Evolutionary conservation across 1,140 invertebrate species (phyloP).

Genomic region (Drosophila micromelanica): DNA sequence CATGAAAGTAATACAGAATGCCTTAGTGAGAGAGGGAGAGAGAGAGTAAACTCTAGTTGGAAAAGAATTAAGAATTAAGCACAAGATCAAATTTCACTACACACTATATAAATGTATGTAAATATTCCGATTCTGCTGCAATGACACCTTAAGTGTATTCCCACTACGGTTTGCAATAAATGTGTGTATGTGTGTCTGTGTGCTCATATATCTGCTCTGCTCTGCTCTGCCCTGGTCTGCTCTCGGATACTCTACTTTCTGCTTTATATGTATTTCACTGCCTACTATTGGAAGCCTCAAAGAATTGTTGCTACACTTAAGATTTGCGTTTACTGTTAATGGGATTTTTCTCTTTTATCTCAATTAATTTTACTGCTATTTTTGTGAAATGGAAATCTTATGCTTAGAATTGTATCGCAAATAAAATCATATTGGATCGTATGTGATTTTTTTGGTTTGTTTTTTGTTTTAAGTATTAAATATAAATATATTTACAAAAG

Average conservation of each 20-base stretch:
- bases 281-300: constrained; percentile 47
- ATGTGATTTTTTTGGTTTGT: constrained; percentile 29
- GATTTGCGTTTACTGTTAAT: constrained; percentile 11
- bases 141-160: constrained; percentile 1
- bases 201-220: not conserved
- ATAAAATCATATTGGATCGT: constrained; percentile 39
- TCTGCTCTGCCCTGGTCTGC: not conserved
- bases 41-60: not conserved
- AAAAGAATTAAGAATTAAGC: not conserved
- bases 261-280: constrained; percentile 20
- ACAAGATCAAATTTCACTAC: constrained; percentile 7
- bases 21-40: constrained; percentile 2
- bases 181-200: constrained; percentile 27
- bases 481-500: constrained; percentile 55
- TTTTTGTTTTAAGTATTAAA: constrained; percentile 16
- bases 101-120: constrained; percentile 8
- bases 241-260: constrained; percentile 9
- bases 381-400: constrained; percentile 70
- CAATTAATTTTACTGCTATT: constrained; percentile 36
- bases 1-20: constrained; percentile 39
- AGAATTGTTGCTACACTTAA: constrained; percentile 41
- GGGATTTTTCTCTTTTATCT: not conserved
- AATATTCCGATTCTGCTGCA: constrained; percentile 5
- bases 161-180: not conserved
- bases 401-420: constrained; percentile 65